Percentiles rank a stretch among this genome's conserved stretches.
Conservation (phyloP, 2,888 invertebrate genomes). For the Melinaea marsaeus region DNA sequence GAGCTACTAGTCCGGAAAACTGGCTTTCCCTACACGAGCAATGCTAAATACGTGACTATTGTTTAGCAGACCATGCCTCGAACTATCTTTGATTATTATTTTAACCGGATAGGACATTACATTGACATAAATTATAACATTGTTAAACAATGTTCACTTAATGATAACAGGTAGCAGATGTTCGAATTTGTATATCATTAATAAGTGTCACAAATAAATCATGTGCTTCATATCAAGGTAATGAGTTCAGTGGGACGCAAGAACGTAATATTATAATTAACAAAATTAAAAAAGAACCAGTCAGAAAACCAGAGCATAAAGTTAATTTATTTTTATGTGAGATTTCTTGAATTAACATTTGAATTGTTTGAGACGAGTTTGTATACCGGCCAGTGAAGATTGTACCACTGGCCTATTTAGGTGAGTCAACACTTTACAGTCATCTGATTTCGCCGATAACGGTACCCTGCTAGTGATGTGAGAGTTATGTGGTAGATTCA, state of each 20-base stretch:
- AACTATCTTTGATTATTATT: conserved; percentile 8
- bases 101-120: neutral
- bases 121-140: neutral
- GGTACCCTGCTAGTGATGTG: conserved; percentile 46
- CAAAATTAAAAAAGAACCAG: neutral
- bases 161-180: neutral
- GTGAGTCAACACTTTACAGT: conserved; percentile 47
- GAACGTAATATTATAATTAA: neutral
- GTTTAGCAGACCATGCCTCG: conserved; percentile 34
- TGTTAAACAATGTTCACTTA: neutral
- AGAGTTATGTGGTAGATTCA: conserved; percentile 47
- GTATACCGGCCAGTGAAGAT: conserved; percentile 23
- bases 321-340: neutral
- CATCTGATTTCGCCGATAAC: conserved; percentile 68
- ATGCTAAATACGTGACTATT: conserved; percentile 35
- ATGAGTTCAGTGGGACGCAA: neutral
- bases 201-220: no score
- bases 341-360: conserved; percentile 10
- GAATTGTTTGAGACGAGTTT: conserved; percentile 15
- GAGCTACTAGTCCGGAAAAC: conserved; percentile 65
- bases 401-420: conserved; percentile 64
- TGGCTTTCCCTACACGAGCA: conserved; percentile 59
- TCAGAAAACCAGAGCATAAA: neutral
- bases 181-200: no score
- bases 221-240: neutral